Conservation (phyloP, 2,113 vertebrate species). For the Centropristis striata region DNA sequence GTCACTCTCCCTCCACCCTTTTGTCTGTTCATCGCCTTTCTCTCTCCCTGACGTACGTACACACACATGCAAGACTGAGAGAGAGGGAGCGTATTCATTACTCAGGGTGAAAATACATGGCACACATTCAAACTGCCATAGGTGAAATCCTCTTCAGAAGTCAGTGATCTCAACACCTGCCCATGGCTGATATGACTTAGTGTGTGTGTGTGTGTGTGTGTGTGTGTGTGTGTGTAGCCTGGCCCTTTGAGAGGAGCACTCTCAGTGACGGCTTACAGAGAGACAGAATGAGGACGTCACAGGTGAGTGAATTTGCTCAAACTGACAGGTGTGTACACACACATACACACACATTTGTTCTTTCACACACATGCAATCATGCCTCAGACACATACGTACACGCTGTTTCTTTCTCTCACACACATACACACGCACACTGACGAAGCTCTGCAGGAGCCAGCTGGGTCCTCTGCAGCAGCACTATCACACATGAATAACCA, state of each 20-base stretch:
- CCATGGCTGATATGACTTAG: conserved; percentile 74
- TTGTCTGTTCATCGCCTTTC: conserved; percentile 18
- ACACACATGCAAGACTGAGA: conserved; percentile 22
- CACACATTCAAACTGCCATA: conserved; percentile 64
- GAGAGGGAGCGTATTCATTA: conserved; percentile 65
- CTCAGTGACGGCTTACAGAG: conserved; percentile 75
- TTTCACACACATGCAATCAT: conserved; percentile 43
- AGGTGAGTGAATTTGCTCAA: conserved; percentile 79
- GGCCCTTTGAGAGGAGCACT: conserved; percentile 67
- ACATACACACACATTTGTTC: conserved; percentile 7
- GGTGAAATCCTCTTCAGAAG: conserved; percentile 79
- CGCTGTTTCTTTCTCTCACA: neutral
- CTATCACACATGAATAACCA: conserved; percentile 78
- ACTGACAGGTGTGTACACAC: conserved; percentile 71
- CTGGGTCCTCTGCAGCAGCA: conserved; percentile 69
- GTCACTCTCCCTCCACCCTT: conserved; percentile 20
- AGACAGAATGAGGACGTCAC: conserved; percentile 86
- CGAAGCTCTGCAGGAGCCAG: conserved; percentile 56
- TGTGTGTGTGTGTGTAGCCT: conserved; percentile 37
- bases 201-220: conserved; percentile 42
- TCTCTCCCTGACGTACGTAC: conserved; percentile 7
- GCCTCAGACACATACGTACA: conserved; percentile 39
- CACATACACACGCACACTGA: conserved; percentile 25
- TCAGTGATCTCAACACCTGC: conserved; percentile 82
- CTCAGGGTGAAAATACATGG: conserved; percentile 64